Percentiles rank a stretch among this genome's conserved stretches.
phyloP scores from a whole-genome alignment of 2,888 invertebrate species.

The Ormyrus nitidulus region DNA sequence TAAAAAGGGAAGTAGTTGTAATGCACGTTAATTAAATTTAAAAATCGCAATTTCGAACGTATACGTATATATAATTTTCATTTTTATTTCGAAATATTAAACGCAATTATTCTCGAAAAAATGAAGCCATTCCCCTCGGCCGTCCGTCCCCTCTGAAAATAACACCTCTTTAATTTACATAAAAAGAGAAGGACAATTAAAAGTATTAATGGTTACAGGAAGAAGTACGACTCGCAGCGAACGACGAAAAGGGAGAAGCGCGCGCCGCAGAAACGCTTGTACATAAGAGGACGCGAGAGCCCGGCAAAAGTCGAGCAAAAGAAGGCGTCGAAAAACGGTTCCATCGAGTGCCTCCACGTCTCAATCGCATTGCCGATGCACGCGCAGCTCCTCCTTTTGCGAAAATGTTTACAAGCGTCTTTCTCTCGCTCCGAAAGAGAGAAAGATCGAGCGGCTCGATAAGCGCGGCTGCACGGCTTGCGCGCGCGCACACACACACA shows the following conservation, averaged over 20 bases:
- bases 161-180: not conserved
- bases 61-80: too few relatives aligned
- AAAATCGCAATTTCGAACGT: too few relatives aligned
- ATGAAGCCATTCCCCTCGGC: too few relatives aligned
- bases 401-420: conserved; percentile 59
- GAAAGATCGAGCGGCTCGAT: conserved; percentile 41
- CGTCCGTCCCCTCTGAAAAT: too few relatives aligned
- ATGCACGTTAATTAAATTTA: too few relatives aligned
- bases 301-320: not conserved
- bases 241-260: not conserved
- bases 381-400: conserved; percentile 54
- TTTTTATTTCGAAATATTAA: too few relatives aligned
- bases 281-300: not conserved
- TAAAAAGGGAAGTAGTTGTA: too few relatives aligned
- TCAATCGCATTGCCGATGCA: conserved; percentile 59
- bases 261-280: not conserved
- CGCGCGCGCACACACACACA: not conserved
- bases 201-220: conserved; percentile 8
- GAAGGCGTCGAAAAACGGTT: conserved; percentile 24
- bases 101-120: too few relatives aligned
- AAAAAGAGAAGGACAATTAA: conserved; percentile 5
- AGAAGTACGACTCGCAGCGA: not conserved
- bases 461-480: conserved; percentile 6
- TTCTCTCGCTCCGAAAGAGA: conserved; percentile 23
- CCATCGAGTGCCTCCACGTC: conserved; percentile 54